Conservation (phyloP, 1,140 invertebrate species). For the Calephelis virginiensis region DNA sequence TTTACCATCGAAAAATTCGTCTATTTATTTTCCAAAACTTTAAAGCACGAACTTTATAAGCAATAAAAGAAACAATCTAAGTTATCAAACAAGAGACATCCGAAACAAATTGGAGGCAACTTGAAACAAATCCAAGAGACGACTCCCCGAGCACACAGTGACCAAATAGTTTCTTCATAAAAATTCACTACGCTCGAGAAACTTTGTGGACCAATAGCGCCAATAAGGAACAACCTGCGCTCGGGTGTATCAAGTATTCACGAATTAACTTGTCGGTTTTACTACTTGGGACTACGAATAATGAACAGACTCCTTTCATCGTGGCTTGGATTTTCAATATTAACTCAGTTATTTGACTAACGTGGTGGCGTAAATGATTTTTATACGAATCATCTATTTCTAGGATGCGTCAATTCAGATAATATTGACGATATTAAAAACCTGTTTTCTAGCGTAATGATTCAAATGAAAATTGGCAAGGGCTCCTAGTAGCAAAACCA, state of each 20-base stretch:
- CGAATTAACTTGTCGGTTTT: constrained; percentile 8
- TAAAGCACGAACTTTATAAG: too few relatives aligned
- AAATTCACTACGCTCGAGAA: constrained; percentile 3
- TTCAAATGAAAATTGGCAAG: too few relatives aligned
- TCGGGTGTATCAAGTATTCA: constrained; percentile 9
- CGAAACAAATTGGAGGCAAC: background rate
- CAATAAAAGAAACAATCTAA: background rate
- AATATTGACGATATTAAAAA: too few relatives aligned
- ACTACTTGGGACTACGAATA: background rate
- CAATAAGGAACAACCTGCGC: background rate
- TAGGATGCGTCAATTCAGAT: too few relatives aligned
- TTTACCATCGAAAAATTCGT: too few relatives aligned
- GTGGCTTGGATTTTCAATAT: background rate
- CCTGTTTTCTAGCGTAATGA: too few relatives aligned
- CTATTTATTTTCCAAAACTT: too few relatives aligned
- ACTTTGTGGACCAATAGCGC: background rate
- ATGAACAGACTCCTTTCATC: background rate
- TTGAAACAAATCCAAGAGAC: background rate
- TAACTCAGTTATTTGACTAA: background rate
- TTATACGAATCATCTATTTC: too few relatives aligned
- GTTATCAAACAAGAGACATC: background rate
- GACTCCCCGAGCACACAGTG: background rate
- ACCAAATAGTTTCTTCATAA: background rate
- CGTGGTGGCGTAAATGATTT: too few relatives aligned
- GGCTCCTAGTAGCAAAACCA: too few relatives aligned